phyloP scores from a whole-genome alignment of 2,888 invertebrate genomes.

The Lumbricus terrestris region DNA sequence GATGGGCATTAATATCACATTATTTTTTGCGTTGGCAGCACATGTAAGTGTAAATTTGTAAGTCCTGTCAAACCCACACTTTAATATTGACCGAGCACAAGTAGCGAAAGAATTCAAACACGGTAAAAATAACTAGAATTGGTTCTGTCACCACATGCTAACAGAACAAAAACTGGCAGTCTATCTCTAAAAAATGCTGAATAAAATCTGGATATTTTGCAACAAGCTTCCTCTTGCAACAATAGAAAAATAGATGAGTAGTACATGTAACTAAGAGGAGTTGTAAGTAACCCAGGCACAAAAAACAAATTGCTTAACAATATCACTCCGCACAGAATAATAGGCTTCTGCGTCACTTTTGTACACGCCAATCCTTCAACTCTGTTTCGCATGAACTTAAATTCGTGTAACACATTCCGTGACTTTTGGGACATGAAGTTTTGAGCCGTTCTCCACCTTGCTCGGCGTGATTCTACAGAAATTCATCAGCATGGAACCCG shows the following conservation, averaged over 20 bases:
- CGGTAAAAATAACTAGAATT: background rate
- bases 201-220: background rate
- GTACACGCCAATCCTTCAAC: background rate
- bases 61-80: background rate
- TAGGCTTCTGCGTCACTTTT: too few relatives aligned
- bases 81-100: background rate
- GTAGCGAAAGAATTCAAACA: background rate
- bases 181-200: background rate
- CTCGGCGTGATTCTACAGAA: background rate
- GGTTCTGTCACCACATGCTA: background rate
- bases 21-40: background rate
- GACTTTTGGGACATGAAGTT: background rate
- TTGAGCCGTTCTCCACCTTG: background rate
- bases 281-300: background rate
- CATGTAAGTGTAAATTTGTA: background rate
- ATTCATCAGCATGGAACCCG: background rate
- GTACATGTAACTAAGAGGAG: too few relatives aligned
- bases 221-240: too few relatives aligned
- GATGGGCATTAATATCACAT: background rate
- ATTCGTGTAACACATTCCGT: background rate
- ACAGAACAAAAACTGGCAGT: background rate
- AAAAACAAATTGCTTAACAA: background rate
- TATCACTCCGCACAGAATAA: too few relatives aligned
- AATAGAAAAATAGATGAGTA: too few relatives aligned
- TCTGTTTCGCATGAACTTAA: slow-evolving; percentile 5